Evolutionary conservation across 2,888 invertebrate genomes (phyloP).

Genomic region (Stenodema calcarata): DNA sequence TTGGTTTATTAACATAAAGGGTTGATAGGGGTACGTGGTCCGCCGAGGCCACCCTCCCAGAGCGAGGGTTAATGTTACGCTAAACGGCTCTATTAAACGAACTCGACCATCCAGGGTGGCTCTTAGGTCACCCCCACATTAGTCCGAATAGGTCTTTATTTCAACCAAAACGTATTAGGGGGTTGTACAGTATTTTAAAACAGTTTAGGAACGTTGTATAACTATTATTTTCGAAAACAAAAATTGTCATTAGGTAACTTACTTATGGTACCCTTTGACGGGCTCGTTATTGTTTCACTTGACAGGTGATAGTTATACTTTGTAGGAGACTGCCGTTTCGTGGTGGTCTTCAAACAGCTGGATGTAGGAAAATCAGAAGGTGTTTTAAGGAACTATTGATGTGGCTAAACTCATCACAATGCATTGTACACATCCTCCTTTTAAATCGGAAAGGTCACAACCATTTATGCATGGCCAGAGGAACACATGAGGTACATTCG

Average conservation of each 20-base stretch:
- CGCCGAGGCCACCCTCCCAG: slow-evolving; percentile 11
- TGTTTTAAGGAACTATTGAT: too few species aligned
- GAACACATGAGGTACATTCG: too few species aligned
- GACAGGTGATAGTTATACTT: too few species aligned
- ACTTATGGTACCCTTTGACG: not conserved
- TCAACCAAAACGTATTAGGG: not conserved
- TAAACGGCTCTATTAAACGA: slow-evolving; percentile 25
- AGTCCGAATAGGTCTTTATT: not conserved
- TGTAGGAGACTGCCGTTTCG: too few species aligned
- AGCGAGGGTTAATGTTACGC: slow-evolving; percentile 30
- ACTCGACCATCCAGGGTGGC: not conserved
- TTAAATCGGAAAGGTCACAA: too few species aligned
- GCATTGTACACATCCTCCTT: too few species aligned
- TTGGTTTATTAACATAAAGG: slow-evolving; percentile 26
- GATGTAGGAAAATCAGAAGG: too few species aligned
- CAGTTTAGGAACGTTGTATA: not conserved
- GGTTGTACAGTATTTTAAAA: slow-evolving; percentile 7
- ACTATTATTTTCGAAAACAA: not conserved
- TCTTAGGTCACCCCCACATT: not conserved
- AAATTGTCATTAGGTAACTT: not conserved
- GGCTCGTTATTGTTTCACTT: too few species aligned
- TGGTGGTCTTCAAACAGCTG: too few species aligned
- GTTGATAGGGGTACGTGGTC: not conserved
- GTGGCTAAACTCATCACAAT: too few species aligned
- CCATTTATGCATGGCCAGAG: too few species aligned